Base-by-base conservation (phyloP, 2,888 invertebrate genomes). In the Nyleta sp. region DNA sequence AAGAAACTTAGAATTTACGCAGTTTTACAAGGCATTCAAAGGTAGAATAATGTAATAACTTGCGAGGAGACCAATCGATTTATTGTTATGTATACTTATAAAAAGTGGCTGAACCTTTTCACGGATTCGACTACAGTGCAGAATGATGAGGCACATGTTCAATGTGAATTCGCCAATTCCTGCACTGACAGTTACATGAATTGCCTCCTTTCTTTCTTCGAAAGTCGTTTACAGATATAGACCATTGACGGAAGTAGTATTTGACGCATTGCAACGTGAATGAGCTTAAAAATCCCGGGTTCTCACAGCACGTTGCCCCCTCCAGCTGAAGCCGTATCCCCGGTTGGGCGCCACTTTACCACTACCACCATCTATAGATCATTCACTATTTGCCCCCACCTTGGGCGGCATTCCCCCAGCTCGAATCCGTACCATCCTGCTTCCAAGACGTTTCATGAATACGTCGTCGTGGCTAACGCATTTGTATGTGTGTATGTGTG, bases 381-480 rank as follows among this genome's bases (percentile, higher is more conserved):
- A 71, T 71, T 71, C 71, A 60, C 71, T 62, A 71, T 71, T 71
- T 71, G n/a, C 80, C 88, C 89, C 90, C 85, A 83, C 87, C 83
- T 81, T 24, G 22, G n/a, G 18, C 59, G 11, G n/a, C 73, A 42
- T 65, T 64, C 53, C 59, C 62, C 44, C 53, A n/a, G 31, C 52
- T 0, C 17, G 33, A 44, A 35, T 11, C 15, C 75, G 48, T 68
- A 55, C 57, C 71, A 76, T 71, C 71, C 59, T 53, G 71, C 59
- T 71, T 46, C 22, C 53, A 59, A 65, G 65, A 50, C 65, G 64
- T 59, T 31, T 53, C 67, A 70, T 35, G 64, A 55, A 71, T 53
- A 52, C 60, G 40, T 20, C 48, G 46, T 17, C 17, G 10, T n/a
- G 18, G 15, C 42, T 17, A 17, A 33, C 48, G 33, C 33, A 38